Base-by-base conservation (phyloP, 2,113 vertebrate genomes). In the Malurus cyaneus region DNA sequence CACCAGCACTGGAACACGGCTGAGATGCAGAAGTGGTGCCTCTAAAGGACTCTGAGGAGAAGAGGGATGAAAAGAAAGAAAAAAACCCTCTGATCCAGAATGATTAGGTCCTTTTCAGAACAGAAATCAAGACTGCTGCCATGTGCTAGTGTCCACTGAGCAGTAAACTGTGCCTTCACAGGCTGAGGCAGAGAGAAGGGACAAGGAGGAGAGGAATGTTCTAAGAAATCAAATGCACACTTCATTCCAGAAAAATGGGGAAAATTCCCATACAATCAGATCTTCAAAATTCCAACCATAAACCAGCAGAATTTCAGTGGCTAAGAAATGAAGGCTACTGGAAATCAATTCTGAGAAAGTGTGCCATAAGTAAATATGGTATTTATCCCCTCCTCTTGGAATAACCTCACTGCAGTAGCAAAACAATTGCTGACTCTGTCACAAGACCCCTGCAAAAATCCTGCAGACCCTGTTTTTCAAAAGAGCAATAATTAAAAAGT, bases 401-500 rank as follows among this genome's bases (percentile, higher is more conserved):
- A 94, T 72, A 94, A 93, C 36, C 26, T 31, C 52, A 87, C 69
- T 39, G 61, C 53, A 82, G 72, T 34, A 88, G 69, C 67, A 92
- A 77, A 94, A 87, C 78, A 74, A 77, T 36, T 65, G 47, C 76
- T 80, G 82, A 61, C 32, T 94, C 78, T 84, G 62, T 67, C 83
- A 94, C 70, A 89, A 85, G 88, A 90, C 86, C 80, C 93, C 86
- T 67, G n/a, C 46, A 95, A 89, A 98, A 97, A 96, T 56, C 85
- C 95, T 69, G 73, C 94, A 95, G 88, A 85, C 67, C 59, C 80
- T 78, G 74, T 94, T 97, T 97, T 97, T 96, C 95, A 93, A 96
- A 98, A 96, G 92, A 96, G 95, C 91, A 97, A 98, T 97, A 98
- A 98, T 97, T 98, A 97, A 98, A 97, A 98, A 97, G 95, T 96